A percentile compares a stretch with the other conserved stretches of the same genome.
Conservation (phyloP, 2,888 invertebrate genomes). For the Ormyrus thymus region DNA sequence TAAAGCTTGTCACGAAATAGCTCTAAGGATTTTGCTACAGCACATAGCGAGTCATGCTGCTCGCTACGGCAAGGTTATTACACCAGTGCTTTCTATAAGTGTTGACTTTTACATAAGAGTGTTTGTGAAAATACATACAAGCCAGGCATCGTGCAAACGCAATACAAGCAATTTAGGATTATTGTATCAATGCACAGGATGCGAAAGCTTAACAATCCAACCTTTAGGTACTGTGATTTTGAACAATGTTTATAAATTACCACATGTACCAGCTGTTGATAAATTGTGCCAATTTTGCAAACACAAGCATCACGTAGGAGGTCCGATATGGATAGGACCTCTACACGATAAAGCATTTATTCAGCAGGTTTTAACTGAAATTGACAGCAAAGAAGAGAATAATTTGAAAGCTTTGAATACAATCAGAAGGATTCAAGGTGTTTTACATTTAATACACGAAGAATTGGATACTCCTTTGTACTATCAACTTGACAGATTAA, state of each 20-base stretch:
- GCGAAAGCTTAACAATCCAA: constrained; percentile 87
- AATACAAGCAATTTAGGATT: constrained; percentile 90
- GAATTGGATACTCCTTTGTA: constrained; percentile 94
- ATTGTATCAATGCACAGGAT: constrained; percentile 93
- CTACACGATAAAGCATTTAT: constrained; percentile 90
- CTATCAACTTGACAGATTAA: constrained; percentile 84
- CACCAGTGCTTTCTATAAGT: constrained; percentile 92
- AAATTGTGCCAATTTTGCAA: constrained; percentile 85
- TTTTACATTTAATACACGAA: constrained; percentile 87
- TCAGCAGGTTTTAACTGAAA: constrained; percentile 77
- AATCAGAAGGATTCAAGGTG: constrained; percentile 84
- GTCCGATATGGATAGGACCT: constrained; percentile 95
- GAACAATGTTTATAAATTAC: constrained; percentile 79
- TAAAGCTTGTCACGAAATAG: constrained; percentile 96
- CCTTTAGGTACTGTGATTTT: constrained; percentile 83
- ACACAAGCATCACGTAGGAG: constrained; percentile 87
- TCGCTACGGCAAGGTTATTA: constrained; percentile 93
- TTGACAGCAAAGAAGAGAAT: constrained; percentile 62
- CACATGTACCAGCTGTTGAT: constrained; percentile 82
- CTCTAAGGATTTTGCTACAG: constrained; percentile 92
- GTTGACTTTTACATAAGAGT: constrained; percentile 98
- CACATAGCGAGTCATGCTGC: constrained; percentile 94
- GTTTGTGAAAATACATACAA: constrained; percentile 89
- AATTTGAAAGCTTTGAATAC: constrained; percentile 84
- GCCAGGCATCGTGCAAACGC: constrained; percentile 90